phyloP scores from a whole-genome alignment of 2,797 vertebrate genomes.

The Acropternis orthonyx region DNA sequence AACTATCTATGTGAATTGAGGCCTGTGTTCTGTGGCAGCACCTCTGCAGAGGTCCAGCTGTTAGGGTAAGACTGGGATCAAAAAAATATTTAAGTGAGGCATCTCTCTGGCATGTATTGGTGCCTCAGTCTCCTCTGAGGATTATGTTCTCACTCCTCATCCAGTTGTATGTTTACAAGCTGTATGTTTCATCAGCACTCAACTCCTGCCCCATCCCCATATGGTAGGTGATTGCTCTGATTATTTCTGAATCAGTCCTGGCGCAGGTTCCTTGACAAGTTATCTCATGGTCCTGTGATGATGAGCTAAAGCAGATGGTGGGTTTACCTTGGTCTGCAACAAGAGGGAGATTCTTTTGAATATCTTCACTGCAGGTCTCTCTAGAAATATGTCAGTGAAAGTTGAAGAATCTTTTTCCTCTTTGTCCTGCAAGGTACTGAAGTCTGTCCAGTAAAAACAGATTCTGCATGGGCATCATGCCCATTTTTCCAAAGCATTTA shows the following conservation, averaged over 20 bases:
- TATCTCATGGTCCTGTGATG: not conserved
- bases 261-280: not conserved
- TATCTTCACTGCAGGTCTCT: not conserved
- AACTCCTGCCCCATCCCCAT: not conserved
- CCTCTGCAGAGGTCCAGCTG: not conserved
- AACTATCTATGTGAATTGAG: not conserved
- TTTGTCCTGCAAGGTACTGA: not conserved
- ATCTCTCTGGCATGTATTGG: not conserved
- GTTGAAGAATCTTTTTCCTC: not conserved
- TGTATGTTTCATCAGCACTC: not conserved
- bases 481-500: not conserved
- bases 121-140: not conserved
- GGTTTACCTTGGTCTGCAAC: not conserved
- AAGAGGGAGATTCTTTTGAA: not conserved
- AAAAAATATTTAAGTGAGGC: not conserved
- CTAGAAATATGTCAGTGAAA: not conserved
- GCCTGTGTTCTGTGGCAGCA: not conserved
- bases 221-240: not conserved
- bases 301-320: not conserved
- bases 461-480: not conserved
- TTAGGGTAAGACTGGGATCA: not conserved
- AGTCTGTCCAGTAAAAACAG: not conserved
- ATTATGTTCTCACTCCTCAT: not conserved
- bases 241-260: not conserved
- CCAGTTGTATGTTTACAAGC: not conserved